Evolutionary conservation across 2,888 invertebrate species (phyloP).

Genomic region (Mythimna vitellina): DNA sequence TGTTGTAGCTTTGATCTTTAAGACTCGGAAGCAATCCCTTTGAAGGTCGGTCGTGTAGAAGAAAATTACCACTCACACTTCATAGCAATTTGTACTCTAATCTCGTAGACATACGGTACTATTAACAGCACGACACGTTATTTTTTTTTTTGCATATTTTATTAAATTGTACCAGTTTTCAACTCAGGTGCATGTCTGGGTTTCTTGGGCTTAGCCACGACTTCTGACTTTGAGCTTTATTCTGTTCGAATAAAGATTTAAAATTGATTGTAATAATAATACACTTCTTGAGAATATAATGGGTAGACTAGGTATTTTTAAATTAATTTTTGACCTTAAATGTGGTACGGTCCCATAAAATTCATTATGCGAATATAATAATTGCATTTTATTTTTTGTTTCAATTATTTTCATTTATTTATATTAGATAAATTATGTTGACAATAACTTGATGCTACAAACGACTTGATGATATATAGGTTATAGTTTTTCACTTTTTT

Average conservation of each 20-base stretch:
- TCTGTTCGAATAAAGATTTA: slow-evolving; percentile 13
- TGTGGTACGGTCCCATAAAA: slow-evolving; percentile 37
- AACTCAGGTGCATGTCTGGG: slow-evolving; percentile 54
- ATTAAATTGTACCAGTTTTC: slow-evolving; percentile 64
- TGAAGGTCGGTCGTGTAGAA: slow-evolving; percentile 72
- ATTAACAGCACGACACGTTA: slow-evolving; percentile 2
- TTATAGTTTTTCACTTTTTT: background rate
- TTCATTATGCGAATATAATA: slow-evolving; percentile 29
- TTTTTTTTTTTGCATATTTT: slow-evolving; percentile 54
- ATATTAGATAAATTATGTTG: slow-evolving; percentile 25
- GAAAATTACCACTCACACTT: slow-evolving; percentile 51
- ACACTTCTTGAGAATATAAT: slow-evolving; percentile 49
- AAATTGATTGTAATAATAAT: slow-evolving; percentile 12
- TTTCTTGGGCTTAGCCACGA: slow-evolving; percentile 19
- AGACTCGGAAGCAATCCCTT: slow-evolving; percentile 78
- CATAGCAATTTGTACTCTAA: slow-evolving; percentile 54
- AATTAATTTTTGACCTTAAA: slow-evolving; percentile 53
- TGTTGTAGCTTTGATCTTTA: slow-evolving; percentile 67
- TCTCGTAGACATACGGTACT: slow-evolving; percentile 17
- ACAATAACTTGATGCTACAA: slow-evolving; percentile 16
- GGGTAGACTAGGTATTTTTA: slow-evolving; percentile 43
- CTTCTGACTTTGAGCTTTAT: slow-evolving; percentile 49
- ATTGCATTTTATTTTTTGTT: slow-evolving; percentile 25
- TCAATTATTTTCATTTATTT: slow-evolving; percentile 36
- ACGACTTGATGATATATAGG: slow-evolving; percentile 12